Evolutionary conservation across 2,888 invertebrate genomes (phyloP).

Genomic region (Drosophila infuscata): DNA sequence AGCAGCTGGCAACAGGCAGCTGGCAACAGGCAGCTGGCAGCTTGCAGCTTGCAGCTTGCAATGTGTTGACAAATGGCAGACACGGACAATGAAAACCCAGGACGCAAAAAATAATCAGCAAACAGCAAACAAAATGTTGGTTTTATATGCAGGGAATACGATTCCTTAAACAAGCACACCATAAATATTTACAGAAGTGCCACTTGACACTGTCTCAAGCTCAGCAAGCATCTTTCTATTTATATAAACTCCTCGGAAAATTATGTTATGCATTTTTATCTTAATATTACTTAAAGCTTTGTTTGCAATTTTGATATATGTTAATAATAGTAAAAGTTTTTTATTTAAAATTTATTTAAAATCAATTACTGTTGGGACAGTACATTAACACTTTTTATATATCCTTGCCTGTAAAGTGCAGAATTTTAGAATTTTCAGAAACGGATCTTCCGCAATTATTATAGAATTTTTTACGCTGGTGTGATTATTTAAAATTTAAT

Average conservation of each 20-base stretch:
- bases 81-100: slow-evolving; percentile 8
- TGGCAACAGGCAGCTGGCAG: not conserved
- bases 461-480: not conserved
- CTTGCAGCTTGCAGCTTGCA: slow-evolving; percentile 45
- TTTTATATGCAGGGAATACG: not conserved
- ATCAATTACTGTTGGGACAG: not conserved
- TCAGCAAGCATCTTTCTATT: not conserved
- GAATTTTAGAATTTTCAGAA: not conserved
- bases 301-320: not conserved
- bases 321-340: not conserved
- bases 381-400: not conserved
- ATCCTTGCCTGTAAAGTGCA: not conserved
- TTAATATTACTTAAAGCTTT: not conserved
- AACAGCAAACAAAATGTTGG: not conserved
- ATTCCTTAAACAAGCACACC: not conserved
- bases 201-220: not conserved
- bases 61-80: slow-evolving; percentile 58
- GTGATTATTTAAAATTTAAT: not conserved
- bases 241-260: not conserved
- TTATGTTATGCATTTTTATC: not conserved
- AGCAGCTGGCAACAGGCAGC: slow-evolving; percentile 1
- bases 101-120: slow-evolving; percentile 4
- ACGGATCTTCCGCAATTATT: not conserved
- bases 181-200: not conserved
- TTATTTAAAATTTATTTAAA: not conserved